These are phyloP conservation scores for Antheraea assamensis DNA, from an alignment of 2,888 invertebrate genomes.

Conservation along the genomic window DNA sequence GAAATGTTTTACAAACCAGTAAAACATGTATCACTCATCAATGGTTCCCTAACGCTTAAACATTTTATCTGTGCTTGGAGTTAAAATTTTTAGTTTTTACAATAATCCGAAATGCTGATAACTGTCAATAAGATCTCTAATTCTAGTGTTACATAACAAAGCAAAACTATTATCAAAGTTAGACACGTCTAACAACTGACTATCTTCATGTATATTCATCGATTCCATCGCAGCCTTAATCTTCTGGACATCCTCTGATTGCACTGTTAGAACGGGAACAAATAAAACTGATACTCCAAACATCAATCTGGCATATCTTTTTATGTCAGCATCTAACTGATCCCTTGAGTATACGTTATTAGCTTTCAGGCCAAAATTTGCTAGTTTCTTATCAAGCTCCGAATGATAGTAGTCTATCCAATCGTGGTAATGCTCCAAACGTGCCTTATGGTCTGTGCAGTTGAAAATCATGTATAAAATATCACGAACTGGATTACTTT, in stretches of 20 bases:
- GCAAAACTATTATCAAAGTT: not conserved
- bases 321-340: conserved; percentile 42
- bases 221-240: conserved; percentile 27
- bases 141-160: conserved; percentile 25
- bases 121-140: conserved; percentile 33
- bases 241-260: conserved; percentile 34
- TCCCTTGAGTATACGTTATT: conserved; percentile 39
- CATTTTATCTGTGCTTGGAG: no score
- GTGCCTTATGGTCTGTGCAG: conserved; percentile 43
- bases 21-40: no score
- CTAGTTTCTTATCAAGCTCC: conserved; percentile 36
- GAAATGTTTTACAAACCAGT: no score
- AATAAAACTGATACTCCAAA: conserved; percentile 29
- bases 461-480: conserved; percentile 42
- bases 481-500: conserved; percentile 38
- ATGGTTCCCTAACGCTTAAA: no score
- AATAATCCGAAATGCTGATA: conserved; percentile 33
- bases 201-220: not conserved
- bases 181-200: not conserved
- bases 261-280: conserved; percentile 27
- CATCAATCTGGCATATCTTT: conserved; percentile 34
- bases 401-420: conserved; percentile 43
- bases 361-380: conserved; percentile 36
- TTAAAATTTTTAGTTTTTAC: conserved; percentile 14
- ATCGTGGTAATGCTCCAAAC: conserved; percentile 36